Evolutionary conservation across 2,888 invertebrate species (phyloP), one percentile per base, ranked within the genome.

Genomic region (Meandrusa payeni): DNA sequence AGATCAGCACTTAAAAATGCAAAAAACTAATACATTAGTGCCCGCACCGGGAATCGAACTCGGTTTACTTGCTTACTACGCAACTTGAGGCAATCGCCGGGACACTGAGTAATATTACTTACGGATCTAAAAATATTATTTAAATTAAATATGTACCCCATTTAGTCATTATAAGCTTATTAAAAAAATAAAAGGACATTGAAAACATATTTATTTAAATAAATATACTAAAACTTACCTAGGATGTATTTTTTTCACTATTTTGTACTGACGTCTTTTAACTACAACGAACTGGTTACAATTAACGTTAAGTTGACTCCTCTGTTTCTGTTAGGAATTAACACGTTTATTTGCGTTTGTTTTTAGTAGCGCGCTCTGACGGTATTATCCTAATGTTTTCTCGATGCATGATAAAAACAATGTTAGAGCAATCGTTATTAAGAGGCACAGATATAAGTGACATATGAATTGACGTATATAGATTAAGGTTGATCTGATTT

Each of bases 401-500:
- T 6, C 22, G 20, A 4, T 24, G 9, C 12, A 6, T 19, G 36
- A 10, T 13, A 26, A 17, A 36, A 26, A 11, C 3, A 17, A 6
- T 9, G 9, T 36, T 24, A 0, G 12, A 19, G 15, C 5, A 2
- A 9, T 11, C 1, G 6, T 28, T 7, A 15, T 24, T 15, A 26
- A 19, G 12, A 24, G 6, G n/a, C 5, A 22, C 4, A 13, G 39
- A 40, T 31, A 40, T 20, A 28, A 22, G 10, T 24, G 24, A 31
- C 34, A 15, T 22, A 17, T 10, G n/a, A 41, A 34, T 22, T 34
- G 41, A 28, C 33, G 28, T 12, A 27, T 34, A 7, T 34, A 7
- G 41, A 41, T 33, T 33, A 33, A 41, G 41, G 27, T 27, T 32
- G 33, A 41, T 27, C 15, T 13, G 26, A 32, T 32, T 32, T 20